Percentiles rank a stretch among this genome's conserved stretches.
These are phyloP conservation scores for Ploceus nigricollis DNA, from an alignment of 2,113 vertebrate genomes.

Conservation along the genomic window DNA sequence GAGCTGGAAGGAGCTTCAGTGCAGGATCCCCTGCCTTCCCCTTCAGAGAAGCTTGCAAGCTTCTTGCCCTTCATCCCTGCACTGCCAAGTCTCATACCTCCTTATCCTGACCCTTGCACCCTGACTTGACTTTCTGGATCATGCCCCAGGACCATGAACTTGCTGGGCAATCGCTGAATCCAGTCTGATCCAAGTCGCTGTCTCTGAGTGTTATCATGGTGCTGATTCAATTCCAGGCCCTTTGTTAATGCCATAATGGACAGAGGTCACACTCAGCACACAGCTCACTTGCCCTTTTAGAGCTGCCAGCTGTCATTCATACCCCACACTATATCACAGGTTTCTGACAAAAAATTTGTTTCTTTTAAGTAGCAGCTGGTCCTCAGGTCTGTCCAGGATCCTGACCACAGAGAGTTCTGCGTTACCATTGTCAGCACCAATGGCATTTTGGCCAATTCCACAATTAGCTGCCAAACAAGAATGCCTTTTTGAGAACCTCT, in stretches of 20 bases:
- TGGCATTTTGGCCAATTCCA: background rate
- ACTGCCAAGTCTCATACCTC: background rate
- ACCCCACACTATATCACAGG: background rate
- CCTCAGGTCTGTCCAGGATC: background rate
- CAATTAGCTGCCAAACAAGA: background rate
- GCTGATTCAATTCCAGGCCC: background rate
- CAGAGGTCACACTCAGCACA: background rate
- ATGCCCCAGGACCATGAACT: background rate
- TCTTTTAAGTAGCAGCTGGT: background rate
- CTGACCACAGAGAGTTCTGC: background rate
- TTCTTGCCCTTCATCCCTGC: background rate
- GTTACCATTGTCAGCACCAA: background rate
- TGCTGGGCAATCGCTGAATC: background rate
- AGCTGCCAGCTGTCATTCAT: background rate
- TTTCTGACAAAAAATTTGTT: background rate
- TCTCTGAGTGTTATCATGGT: background rate
- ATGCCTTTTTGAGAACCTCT: background rate
- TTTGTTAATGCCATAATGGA: background rate
- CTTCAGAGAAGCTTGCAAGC: background rate
- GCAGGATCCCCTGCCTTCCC: background rate
- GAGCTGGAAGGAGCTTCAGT: background rate
- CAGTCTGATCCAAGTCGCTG: background rate
- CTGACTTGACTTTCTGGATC: background rate
- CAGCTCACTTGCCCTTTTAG: no score
- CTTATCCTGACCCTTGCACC: background rate